Percentiles rank a stretch among this genome's conserved stretches.
These are phyloP conservation scores for Rhynchopsitta pachyrhyncha DNA, from an alignment of 2,113 vertebrate species.

Conservation along the genomic window DNA sequence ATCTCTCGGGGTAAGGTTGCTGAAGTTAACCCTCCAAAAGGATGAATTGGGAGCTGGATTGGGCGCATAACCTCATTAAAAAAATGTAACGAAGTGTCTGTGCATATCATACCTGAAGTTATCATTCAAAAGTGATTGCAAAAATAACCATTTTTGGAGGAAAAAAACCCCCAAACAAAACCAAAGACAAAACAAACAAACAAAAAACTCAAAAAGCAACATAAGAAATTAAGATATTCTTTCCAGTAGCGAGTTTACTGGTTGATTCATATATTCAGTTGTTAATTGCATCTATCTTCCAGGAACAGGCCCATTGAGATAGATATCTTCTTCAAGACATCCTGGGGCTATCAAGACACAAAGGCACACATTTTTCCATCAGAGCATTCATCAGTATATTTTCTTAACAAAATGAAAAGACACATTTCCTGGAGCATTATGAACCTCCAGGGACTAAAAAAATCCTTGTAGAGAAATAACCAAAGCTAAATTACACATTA, in stretches of 20 bases:
- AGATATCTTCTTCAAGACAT: neutral
- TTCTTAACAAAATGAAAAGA: constrained; percentile 45
- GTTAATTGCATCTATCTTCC: neutral
- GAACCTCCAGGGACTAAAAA: neutral
- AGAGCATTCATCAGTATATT: constrained; percentile 21
- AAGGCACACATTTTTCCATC: neutral
- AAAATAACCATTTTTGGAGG: neutral
- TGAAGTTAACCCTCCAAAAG: neutral
- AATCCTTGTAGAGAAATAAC: constrained; percentile 43
- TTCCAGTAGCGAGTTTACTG: neutral
- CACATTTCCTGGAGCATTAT: neutral
- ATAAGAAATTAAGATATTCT: neutral
- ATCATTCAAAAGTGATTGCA: neutral
- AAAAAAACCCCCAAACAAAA: neutral
- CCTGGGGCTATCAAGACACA: constrained; percentile 1
- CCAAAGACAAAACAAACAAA: no score
- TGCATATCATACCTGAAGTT: neutral
- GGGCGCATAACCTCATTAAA: neutral
- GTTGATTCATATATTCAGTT: neutral
- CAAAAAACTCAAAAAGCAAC: neutral
- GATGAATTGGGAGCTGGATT: neutral
- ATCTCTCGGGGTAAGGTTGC: neutral
- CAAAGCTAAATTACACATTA: constrained; percentile 29
- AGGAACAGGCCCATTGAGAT: neutral
- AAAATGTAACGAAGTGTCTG: neutral